Base-by-base conservation (phyloP, 1,140 invertebrate species). In the Meloidogyne hapla region DNA sequence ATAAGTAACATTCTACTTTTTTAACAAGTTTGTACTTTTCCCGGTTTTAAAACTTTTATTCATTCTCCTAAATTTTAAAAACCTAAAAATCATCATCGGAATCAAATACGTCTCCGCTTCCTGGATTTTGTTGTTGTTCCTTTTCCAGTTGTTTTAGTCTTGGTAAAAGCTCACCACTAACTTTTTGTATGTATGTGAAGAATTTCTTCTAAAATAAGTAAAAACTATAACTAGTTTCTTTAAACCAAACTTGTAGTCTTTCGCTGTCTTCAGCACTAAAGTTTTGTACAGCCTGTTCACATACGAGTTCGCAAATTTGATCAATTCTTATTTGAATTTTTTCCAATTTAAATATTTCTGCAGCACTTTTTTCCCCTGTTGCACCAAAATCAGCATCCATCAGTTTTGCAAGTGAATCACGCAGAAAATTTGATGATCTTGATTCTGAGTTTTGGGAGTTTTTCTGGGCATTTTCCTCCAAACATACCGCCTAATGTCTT, bases 391-490 rank as follows among this genome's bases (percentile, higher is more conserved):
- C 75, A 13, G 85, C 62, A 33, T 80, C 77, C 13, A 75, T 56
- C 6, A 83, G 56, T 38, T 74, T 76, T 23, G 79, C 79, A 13
- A 80, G 71, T 15, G 79, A 76, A 38, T 85, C 75, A 13, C 77
- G 75, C 10, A 77, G n/a, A 5, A 83, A 66, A 12, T 79, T 79
- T n/a, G 73, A 76, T 68, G 75, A 69, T 70, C 33, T 33, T 8
- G 64, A 23, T 45, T 81, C 42, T 64, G 69, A 56, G 40, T n/a
- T 23, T 42, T 15, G 4, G 18, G 10, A 21, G 1, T 67, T 45
- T 18, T 42, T 42, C 6, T 23, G 2, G 2, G 42, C n/a, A 80
- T 28, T 67, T 38, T 26, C 12, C 21, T 15, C 1, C 18, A 48
- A 80, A 62, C 13, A 9, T 28, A 56, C 45, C n/a, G 33, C 69